Percentiles rank a stretch among this genome's conserved stretches.
Conservation (phyloP, 2,888 invertebrate genomes). For the Cataglyphis albicans region DNA sequence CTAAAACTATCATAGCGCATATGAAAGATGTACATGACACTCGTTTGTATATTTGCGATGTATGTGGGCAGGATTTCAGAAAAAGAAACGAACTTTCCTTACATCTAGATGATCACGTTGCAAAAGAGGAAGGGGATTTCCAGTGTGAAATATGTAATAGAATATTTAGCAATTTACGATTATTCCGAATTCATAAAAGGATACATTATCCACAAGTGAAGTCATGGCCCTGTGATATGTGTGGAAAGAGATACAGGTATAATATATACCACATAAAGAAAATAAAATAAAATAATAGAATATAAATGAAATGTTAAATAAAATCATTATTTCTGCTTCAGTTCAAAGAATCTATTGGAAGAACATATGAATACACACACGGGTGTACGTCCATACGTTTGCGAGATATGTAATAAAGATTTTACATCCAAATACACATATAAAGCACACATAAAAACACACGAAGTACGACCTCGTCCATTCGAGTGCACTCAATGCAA, state of each 20-base stretch:
- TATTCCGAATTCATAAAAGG: conserved; percentile 89
- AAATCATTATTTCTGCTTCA: conserved; percentile 72
- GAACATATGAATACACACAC: conserved; percentile 92
- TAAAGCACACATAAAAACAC: conserved; percentile 92
- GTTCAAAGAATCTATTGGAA: conserved; percentile 90
- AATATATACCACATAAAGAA: not conserved
- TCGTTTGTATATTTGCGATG: conserved; percentile 90
- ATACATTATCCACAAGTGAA: conserved; percentile 89
- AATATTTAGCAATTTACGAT: conserved; percentile 88
- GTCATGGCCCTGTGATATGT: conserved; percentile 89
- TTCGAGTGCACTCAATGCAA: conserved; percentile 90
- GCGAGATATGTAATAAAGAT: conserved; percentile 90
- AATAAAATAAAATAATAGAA: not conserved
- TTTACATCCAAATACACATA: conserved; percentile 93
- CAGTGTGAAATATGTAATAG: conserved; percentile 89
- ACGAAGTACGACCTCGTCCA: conserved; percentile 90
- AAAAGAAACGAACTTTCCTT: conserved; percentile 89
- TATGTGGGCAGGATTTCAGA: conserved; percentile 90
- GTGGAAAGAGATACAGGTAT: conserved; percentile 90
- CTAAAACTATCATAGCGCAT: conserved; percentile 89
- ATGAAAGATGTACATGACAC: conserved; percentile 89
- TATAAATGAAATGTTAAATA: not conserved
- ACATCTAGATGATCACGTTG: conserved; percentile 89
- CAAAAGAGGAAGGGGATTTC: conserved; percentile 89
- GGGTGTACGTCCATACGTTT: conserved; percentile 90